Evolutionary conservation across 2,113 vertebrate species (phyloP).

Genomic region (Vulpes lagopus): DNA sequence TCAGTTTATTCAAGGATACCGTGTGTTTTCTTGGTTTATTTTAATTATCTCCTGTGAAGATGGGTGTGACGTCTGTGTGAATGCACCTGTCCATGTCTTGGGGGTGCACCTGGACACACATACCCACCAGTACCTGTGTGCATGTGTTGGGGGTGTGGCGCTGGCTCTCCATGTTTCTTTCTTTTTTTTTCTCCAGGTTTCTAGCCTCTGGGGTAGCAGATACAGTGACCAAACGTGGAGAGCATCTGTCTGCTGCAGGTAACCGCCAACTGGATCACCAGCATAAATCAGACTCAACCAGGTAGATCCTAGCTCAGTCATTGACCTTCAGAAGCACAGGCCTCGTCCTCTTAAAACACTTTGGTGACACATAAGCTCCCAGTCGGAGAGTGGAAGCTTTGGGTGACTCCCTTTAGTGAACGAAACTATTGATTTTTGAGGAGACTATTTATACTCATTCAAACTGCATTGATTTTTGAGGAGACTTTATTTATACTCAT

Average conservation of each 20-base stretch:
- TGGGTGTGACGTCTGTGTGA: no score
- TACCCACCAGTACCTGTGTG: background rate
- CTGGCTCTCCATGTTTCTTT: background rate
- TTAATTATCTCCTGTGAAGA: background rate
- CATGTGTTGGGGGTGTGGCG: background rate
- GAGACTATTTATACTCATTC: constrained; percentile 53
- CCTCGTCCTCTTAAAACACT: background rate
- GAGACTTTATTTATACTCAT: constrained; percentile 62
- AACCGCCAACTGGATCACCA: background rate
- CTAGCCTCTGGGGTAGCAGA: background rate
- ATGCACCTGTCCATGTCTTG: background rate
- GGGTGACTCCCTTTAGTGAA: background rate
- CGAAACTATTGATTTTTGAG: constrained; percentile 53
- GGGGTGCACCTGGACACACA: no score
- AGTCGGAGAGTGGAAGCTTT: background rate
- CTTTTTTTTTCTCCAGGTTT: background rate
- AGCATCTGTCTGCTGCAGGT: background rate
- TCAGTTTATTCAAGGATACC: background rate
- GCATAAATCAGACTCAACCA: background rate
- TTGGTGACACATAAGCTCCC: background rate
- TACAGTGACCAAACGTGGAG: background rate
- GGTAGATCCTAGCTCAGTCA: background rate
- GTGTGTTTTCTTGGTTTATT: background rate
- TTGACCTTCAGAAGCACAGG: background rate
- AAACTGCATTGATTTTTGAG: constrained; percentile 54